Percentiles rank a stretch among this genome's conserved stretches.
Evolutionary conservation across 1,140 invertebrate species (phyloP).

Genomic region (Zaprionus kolodkinae): DNA sequence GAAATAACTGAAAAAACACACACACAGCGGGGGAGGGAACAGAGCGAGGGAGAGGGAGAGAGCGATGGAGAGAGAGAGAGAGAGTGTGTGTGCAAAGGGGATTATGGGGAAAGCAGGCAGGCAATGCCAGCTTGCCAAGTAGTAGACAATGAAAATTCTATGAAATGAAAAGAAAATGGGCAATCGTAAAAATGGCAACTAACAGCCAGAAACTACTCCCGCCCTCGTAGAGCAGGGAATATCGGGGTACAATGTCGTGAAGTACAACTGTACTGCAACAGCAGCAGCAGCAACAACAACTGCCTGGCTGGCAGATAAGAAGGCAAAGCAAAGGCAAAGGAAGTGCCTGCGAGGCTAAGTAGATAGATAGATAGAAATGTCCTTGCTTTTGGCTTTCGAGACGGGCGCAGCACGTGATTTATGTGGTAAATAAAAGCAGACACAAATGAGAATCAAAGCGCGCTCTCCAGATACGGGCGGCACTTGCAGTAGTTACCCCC

Average conservation of each 20-base stretch:
- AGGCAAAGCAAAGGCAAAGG: conserved; percentile 45
- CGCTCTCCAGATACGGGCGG: conserved; percentile 48
- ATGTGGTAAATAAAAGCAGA: conserved; percentile 80
- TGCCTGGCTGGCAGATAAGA: conserved; percentile 23
- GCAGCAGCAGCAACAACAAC: conserved; percentile 31
- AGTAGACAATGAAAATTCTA: conserved; percentile 60
- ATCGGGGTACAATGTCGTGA: conserved; percentile 29
- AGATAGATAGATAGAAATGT: conserved; percentile 83
- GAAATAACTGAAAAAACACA: conserved; percentile 25
- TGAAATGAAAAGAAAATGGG: conserved; percentile 73
- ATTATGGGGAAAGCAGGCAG: not conserved
- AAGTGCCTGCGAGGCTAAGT: conserved; percentile 73
- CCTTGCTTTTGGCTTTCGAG: conserved; percentile 44
- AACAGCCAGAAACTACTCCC: conserved; percentile 54
- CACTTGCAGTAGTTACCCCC: conserved; percentile 35
- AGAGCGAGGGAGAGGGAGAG: conserved; percentile 9
- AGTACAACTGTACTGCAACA: conserved; percentile 30
- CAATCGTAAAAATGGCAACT: conserved; percentile 78
- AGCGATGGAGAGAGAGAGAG: not conserved
- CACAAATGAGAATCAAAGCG: conserved; percentile 71
- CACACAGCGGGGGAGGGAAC: not conserved
- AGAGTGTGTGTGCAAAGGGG: not conserved
- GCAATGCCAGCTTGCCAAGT: conserved; percentile 24
- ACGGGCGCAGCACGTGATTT: conserved; percentile 68
- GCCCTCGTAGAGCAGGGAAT: conserved; percentile 5